These are phyloP conservation scores for Zaprionus camerounensis DNA, from an alignment of 1,140 invertebrate genomes.

Conservation along the genomic window DNA sequence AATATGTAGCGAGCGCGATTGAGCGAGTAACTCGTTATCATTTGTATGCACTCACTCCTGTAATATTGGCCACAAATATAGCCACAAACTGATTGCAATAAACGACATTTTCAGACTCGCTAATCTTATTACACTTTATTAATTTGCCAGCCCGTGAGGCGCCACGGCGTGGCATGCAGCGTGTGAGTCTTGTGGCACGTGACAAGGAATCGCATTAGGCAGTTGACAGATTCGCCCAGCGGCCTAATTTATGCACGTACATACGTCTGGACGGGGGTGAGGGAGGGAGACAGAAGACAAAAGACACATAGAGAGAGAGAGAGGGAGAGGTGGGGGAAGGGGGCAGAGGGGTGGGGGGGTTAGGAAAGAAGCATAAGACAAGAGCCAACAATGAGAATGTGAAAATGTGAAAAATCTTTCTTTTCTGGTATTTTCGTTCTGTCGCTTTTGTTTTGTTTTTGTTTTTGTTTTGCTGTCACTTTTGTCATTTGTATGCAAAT, in stretches of 20 bases:
- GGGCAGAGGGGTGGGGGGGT: neutral
- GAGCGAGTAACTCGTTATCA: conserved; percentile 1
- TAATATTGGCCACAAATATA: too few relatives aligned
- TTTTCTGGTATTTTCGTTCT: conserved; percentile 3
- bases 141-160: neutral
- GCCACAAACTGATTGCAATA: neutral
- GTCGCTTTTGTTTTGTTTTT: conserved; percentile 38
- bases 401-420: conserved; percentile 26
- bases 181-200: neutral
- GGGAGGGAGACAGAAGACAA: neutral
- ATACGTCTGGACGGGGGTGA: neutral
- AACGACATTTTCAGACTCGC: neutral
- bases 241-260: conserved; percentile 57
- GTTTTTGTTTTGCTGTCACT: conserved; percentile 24
- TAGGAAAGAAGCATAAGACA: neutral
- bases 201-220: neutral
- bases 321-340: neutral
- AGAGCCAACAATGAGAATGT: conserved; percentile 30
- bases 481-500: conserved; percentile 76
- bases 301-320: too few relatives aligned
- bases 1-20: neutral
- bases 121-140: conserved; percentile 7
- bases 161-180: neutral
- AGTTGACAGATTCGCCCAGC: conserved; percentile 26
- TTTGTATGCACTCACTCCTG: neutral